Conservation (phyloP, 2,113 vertebrate species). For the rabbit (Oryctolagus cuniculus) region DNA sequence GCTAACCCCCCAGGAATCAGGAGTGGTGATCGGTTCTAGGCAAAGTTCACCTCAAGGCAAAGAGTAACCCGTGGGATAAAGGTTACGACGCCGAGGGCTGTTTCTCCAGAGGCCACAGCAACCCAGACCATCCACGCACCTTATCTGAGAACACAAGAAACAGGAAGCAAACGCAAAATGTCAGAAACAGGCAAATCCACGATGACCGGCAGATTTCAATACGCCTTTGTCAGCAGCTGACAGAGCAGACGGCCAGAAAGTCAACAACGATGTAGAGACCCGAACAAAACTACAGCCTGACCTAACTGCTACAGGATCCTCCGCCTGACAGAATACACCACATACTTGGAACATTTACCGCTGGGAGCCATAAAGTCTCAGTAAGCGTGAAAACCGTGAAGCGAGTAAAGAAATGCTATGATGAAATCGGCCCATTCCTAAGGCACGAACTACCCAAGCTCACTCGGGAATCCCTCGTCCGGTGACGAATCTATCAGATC, state of each 20-base stretch:
- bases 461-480: background rate
- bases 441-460: background rate
- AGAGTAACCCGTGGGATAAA: background rate
- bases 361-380: too few species aligned
- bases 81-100: rapidly evolving
- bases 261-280: rapidly evolving
- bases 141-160: too few species aligned
- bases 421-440: background rate
- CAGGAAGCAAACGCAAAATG: background rate
- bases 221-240: background rate
- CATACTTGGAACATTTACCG: too few species aligned
- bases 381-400: too few species aligned
- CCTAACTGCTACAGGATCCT: background rate
- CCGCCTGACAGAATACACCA: background rate
- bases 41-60: background rate
- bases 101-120: background rate
- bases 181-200: background rate
- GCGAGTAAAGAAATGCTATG: background rate
- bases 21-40: background rate
- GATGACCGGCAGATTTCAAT: background rate
- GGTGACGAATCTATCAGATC: background rate
- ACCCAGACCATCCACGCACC: background rate
- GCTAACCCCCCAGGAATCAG: too few species aligned
- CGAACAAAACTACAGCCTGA: rapidly evolving
- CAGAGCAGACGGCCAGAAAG: too few species aligned